Conservation (phyloP, 23 tunicate species). For the Pegea sp. region DNA sequence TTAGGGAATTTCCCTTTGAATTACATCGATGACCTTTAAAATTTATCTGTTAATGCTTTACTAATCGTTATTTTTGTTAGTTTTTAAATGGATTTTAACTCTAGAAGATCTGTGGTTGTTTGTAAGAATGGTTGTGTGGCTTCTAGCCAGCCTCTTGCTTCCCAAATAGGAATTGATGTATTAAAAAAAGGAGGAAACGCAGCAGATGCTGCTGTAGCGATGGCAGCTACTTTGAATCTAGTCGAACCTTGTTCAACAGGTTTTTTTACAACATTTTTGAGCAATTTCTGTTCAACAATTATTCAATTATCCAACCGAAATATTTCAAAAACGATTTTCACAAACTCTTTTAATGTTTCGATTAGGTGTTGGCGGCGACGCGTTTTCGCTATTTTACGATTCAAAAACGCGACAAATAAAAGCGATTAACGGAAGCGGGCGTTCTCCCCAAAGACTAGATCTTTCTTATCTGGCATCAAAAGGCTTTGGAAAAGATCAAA, state of each 20-base stretch:
- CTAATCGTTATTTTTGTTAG: too few relatives aligned
- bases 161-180: conserved; percentile 56
- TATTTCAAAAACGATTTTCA: too few relatives aligned
- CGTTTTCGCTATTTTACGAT: conserved; percentile 44
- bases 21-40: too few relatives aligned
- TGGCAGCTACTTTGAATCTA: conserved; percentile 66
- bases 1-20: too few relatives aligned
- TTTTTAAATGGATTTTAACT: background rate
- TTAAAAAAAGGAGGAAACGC: conserved; percentile 78
- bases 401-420: conserved; percentile 9
- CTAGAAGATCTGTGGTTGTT: conserved; percentile 13
- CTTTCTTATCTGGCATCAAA: conserved; percentile 10
- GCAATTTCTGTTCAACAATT: too few relatives aligned
- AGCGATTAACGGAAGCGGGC: conserved; percentile 68
- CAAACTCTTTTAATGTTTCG: too few relatives aligned
- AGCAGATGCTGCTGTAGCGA: conserved; percentile 78
- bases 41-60: too few relatives aligned
- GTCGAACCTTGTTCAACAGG: conserved; percentile 82
- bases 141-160: conserved; percentile 51
- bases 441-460: conserved; percentile 38
- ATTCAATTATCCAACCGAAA: too few relatives aligned
- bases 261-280: background rate
- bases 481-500: conserved; percentile 16
- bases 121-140: conserved; percentile 67
- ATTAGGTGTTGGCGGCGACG: conserved; percentile 89